Evolutionary conservation across 2,888 invertebrate species (phyloP).

Genomic region (Aphrophora alni): DNA sequence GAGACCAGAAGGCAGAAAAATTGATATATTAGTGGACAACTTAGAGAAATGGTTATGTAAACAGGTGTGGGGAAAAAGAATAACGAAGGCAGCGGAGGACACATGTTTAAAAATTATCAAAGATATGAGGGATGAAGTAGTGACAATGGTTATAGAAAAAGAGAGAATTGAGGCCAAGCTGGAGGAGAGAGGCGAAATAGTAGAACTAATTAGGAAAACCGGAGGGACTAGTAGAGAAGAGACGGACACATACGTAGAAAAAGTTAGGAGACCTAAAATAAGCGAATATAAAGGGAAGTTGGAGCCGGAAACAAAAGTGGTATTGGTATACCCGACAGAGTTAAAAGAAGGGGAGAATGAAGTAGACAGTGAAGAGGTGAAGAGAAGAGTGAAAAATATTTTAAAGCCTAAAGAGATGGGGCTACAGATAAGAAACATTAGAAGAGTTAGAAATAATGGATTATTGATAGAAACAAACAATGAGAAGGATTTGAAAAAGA

Average conservation of each 20-base stretch:
- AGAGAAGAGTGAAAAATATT: background rate
- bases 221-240: background rate
- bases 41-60: background rate
- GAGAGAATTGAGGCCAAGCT: background rate
- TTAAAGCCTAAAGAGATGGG: background rate
- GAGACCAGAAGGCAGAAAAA: background rate
- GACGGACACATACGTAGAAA: background rate
- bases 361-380: background rate
- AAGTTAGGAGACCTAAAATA: background rate
- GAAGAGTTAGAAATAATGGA: background rate
- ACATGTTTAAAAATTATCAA: background rate
- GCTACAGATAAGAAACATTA: background rate
- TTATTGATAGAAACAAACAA: background rate
- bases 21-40: background rate
- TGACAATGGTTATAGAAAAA: background rate
- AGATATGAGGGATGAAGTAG: background rate
- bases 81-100: background rate
- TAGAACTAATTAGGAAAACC: background rate
- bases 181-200: background rate
- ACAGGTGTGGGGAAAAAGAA: background rate
- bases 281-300: background rate
- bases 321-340: background rate
- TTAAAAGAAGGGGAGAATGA: background rate
- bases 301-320: background rate
- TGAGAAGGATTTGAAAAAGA: conserved; percentile 6